Base-by-base conservation (phyloP, 2,797 vertebrate species). In the Protonibea diacanthus region DNA sequence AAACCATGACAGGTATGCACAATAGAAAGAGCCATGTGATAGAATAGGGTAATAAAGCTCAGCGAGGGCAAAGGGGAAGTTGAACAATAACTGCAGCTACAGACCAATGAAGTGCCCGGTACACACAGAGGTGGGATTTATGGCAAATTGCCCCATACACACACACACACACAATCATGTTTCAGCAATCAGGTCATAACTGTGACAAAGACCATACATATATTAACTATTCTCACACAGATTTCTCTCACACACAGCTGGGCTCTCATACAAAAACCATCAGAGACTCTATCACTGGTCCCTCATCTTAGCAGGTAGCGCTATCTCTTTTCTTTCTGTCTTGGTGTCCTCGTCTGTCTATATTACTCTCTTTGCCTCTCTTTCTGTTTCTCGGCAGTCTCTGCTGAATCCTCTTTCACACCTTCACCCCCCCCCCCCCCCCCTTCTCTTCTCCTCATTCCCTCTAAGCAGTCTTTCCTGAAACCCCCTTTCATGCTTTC, bases 51-150 rank as follows among this genome's bases (percentile, higher is more conserved):
- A 85, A 87, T 88, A 91, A 86, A 89, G 29, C 33, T 69, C 49
- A 71, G 75, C 57, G 78, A 85, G 89, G 83, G 89, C 78, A 87
- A 82, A 86, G 81, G 88, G 81, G 77, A 78, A 74, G 51, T 13
- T 70, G 60, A 87, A 82, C 81, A 89, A 86, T 87, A 85, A 78
- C 74, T 66, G 80, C 18, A 72, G 82, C 58, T 51, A 71, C 55
- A 74, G 74, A 81, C 44, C 58, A 68, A 62, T 47, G 59, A 61
- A 49, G 62, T 59, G 52, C 15, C 62, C 44, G 42, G 27, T 75
- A 65, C 56, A 75, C 63, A 74, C 45, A 57, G 61, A 62, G 49
- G 60, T 59, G 53, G 44, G 60, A 86, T 88, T 82, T 77, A 88
- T 82, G 66, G 66, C 56, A 71, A 15, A 0, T 17, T 20, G 51